Evolutionary conservation across 1,140 invertebrate species (phyloP).

Genomic region (Leucophenga varia): DNA sequence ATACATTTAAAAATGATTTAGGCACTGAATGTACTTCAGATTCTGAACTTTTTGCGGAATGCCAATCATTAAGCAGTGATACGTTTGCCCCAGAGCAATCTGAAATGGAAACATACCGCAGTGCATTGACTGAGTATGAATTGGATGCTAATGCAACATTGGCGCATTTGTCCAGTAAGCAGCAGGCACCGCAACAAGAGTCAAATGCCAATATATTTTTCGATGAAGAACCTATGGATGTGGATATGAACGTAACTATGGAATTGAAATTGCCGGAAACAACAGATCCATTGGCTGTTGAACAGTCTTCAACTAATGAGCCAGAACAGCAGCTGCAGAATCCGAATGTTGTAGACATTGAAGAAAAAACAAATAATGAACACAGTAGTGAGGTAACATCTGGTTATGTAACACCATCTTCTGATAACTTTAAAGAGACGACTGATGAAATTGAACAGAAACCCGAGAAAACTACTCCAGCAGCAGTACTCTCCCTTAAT

Average conservation of each 20-base stretch:
- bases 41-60: slow-evolving; percentile 44
- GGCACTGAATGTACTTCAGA: slow-evolving; percentile 30
- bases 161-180: slow-evolving; percentile 12
- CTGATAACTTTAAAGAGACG: too few species aligned
- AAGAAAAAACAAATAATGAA: too few species aligned
- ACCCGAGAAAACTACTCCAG: too few species aligned
- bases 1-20: too few species aligned
- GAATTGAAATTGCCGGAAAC: slow-evolving; percentile 18
- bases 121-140: slow-evolving; percentile 30
- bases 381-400: too few species aligned
- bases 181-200: not conserved
- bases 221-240: slow-evolving; percentile 40
- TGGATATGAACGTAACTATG: slow-evolving; percentile 41
- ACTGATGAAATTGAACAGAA: too few species aligned
- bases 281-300: too few species aligned
- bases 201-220: slow-evolving; percentile 19
- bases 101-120: slow-evolving; percentile 38
- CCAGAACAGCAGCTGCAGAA: too few species aligned
- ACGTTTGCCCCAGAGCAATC: slow-evolving; percentile 24
- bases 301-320: too few species aligned
- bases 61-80: slow-evolving; percentile 29
- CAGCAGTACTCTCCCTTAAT: too few species aligned
- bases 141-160: slow-evolving; percentile 25
- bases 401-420: too few species aligned
- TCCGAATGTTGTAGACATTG: too few species aligned